Evolutionary conservation across 2,888 invertebrate species (phyloP), one percentile per base, ranked within the genome.

Genomic region (Priocnemis perturbator): DNA sequence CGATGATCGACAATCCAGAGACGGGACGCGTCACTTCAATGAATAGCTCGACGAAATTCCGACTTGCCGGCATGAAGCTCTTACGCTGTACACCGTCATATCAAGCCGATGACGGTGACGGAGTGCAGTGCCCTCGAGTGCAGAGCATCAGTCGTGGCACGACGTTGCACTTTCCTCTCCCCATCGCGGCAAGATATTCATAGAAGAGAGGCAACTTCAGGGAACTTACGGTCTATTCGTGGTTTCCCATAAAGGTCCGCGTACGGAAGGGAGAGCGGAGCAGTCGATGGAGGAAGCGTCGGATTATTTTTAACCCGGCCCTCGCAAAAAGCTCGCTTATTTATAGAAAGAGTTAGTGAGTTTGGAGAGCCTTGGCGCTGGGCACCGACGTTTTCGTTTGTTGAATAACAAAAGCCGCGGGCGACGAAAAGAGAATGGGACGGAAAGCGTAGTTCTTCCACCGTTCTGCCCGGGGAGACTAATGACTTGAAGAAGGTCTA

Each of bases 171-270:
- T 72, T 64, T 69, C 79, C 78, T 78, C n/a, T n/a, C n/a, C n/a
- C n/a, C 69, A 73, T 67, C 73, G 47, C 77, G 67, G 71, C 66
- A 81, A 82, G 87, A 87, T 88, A 88, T 88, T 87, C 87, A 87
- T 88, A 87, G 88, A 86, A 82, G 82, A 80, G 83, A 74, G 71
- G 74, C 76, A 4, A 7, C 77, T 86, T 83, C 83, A 77, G 74
- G 80, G 86, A 86, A 85, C 82, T 82, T 80, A 79, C 79, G 79
- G 72, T 85, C 86, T 87, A 88, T 88, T 88, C 86, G 86, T 85
- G 87, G 85, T 86, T 87, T 81, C 83, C 83, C 84, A 82, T 87
- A 86, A 84, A 84, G 83, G 79, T 77, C 76, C 63, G 62, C 55
- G 59, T 2, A 26, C 26, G 68, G 56, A 70, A 60, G 63, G 52